Conservation (phyloP, 2,888 invertebrate genomes). For the Ophonus ardosiacus region DNA sequence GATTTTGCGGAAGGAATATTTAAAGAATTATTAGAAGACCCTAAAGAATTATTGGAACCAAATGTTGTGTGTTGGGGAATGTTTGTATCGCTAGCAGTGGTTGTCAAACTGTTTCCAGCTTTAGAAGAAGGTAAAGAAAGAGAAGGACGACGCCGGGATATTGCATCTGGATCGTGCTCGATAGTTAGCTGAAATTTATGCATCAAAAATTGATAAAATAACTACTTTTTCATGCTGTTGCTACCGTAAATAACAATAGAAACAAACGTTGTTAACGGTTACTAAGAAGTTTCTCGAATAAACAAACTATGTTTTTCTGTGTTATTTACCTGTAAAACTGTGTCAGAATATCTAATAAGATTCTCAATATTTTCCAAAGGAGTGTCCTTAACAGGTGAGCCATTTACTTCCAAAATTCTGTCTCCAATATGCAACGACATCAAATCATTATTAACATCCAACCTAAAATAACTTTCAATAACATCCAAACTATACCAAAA, state of each 20-base stretch:
- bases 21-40: conserved; percentile 68
- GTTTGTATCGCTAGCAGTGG: conserved; percentile 75
- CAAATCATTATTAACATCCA: conserved; percentile 88
- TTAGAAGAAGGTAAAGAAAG: conserved; percentile 65
- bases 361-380: conserved; percentile 88
- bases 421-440: conserved; percentile 95
- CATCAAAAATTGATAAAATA: not conserved
- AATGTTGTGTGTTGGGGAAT: conserved; percentile 69
- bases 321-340: conserved; percentile 83
- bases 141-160: conserved; percentile 77
- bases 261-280: not conserved
- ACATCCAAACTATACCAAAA: not conserved
- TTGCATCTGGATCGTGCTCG: conserved; percentile 91
- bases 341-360: conserved; percentile 84
- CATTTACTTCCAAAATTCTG: conserved; percentile 94
- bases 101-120: conserved; percentile 73
- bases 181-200: conserved; percentile 83
- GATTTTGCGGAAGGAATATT: conserved; percentile 67
- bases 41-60: conserved; percentile 50
- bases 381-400: conserved; percentile 89
- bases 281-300: no score
- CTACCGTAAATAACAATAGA: not conserved
- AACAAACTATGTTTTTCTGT: no score
- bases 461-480: conserved; percentile 77
- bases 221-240: not conserved